These are phyloP conservation scores for Erinaceus europaeus DNA, from an alignment of 2,113 vertebrate genomes.

Conservation along the genomic window DNA sequence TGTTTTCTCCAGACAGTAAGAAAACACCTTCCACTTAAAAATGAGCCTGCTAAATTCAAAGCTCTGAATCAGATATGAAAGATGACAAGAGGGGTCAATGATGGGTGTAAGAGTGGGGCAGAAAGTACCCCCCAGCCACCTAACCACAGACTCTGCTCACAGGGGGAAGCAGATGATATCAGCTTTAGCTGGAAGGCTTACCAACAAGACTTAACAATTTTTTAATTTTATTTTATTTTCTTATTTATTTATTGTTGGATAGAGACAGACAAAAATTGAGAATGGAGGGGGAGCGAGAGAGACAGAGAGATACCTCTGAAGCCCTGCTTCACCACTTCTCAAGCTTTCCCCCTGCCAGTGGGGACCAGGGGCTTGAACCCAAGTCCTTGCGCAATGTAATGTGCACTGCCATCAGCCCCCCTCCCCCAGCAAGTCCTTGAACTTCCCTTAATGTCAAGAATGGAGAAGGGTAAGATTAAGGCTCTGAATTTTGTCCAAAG, in stretches of 20 bases:
- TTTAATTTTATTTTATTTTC: no score
- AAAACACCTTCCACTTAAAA: neutral
- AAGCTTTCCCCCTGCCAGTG: no score
- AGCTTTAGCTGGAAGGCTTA: neutral
- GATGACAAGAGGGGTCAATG: neutral
- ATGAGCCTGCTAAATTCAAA: neutral
- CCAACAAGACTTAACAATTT: no score
- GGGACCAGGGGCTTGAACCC: no score
- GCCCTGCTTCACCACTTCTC: no score
- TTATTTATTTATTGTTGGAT: no score
- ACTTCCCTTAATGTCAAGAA: neutral
- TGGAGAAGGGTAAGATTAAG: neutral
- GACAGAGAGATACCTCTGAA: no score
- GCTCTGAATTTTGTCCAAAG: neutral
- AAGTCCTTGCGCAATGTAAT: no score
- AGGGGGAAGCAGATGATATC: neutral
- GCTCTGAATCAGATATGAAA: neutral
- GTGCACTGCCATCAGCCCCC: no score
- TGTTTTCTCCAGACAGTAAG: conserved; percentile 12
- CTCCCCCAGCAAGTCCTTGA: neutral
- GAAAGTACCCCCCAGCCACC: neutral
- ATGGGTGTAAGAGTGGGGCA: neutral
- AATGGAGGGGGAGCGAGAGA: no score
- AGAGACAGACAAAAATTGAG: no score
- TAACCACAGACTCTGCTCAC: neutral